A percentile compares a stretch with the other conserved stretches of the same genome.
phyloP scores from a whole-genome alignment of 2,797 vertebrate genomes.

The Eulemur albifrons region DNA sequence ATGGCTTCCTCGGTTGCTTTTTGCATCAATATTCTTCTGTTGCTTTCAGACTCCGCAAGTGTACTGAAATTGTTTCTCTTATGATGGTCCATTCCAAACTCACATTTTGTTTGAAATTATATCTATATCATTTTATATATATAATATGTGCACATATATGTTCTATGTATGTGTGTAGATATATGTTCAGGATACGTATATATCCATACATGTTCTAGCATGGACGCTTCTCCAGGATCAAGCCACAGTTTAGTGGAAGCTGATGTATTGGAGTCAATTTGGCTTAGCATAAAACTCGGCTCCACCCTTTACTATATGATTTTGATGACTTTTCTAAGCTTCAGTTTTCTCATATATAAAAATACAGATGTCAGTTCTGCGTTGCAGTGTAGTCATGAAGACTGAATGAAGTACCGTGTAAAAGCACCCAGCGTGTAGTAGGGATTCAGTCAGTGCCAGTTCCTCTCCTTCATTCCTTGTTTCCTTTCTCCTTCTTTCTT shows the following conservation, averaged over 20 bases:
- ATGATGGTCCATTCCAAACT: background rate
- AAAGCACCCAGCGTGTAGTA: too few relatives aligned
- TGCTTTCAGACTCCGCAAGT: background rate
- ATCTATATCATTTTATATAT: background rate
- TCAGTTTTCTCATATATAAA: background rate
- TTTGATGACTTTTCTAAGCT: background rate
- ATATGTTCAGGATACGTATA: background rate
- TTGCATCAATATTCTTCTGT: rapidly evolving
- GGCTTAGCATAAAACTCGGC: background rate
- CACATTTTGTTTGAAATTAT: background rate
- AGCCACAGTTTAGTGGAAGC: background rate
- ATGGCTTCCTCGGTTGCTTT: too few relatives aligned
- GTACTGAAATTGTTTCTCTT: background rate
- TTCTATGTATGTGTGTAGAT: background rate
- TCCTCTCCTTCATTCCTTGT: background rate
- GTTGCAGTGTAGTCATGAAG: background rate
- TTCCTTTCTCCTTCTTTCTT: background rate
- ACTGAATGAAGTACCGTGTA: background rate
- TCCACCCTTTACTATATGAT: background rate
- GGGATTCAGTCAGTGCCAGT: background rate
- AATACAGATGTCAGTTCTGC: background rate
- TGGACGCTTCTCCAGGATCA: background rate
- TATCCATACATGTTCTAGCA: background rate
- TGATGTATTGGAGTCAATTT: background rate
- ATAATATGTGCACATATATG: too few relatives aligned